Conservation (phyloP, 1,140 invertebrate species). For the Tetraneura akinire region DNA sequence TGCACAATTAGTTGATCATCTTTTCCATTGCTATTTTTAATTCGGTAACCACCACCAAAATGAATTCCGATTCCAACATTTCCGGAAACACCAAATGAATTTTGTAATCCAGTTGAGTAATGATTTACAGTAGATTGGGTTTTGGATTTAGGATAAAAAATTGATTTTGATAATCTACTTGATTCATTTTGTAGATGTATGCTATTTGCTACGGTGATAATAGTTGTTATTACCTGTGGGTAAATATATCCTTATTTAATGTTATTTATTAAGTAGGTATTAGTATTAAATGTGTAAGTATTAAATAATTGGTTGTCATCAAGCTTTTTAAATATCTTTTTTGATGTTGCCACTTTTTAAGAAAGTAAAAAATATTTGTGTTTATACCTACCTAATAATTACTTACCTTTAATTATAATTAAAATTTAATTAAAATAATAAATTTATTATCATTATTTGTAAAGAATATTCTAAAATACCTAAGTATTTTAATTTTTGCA, state of each 20-base stretch:
- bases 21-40: conserved; percentile 27
- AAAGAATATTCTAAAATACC: too few relatives aligned
- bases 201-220: not conserved
- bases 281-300: not conserved
- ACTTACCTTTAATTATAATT: too few relatives aligned
- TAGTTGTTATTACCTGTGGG: conserved; percentile 5
- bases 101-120: not conserved
- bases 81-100: conserved; percentile 38
- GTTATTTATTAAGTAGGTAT: too few relatives aligned
- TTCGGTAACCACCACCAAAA: conserved; percentile 23
- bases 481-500: too few relatives aligned
- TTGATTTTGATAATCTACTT: not conserved
- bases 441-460: too few relatives aligned
- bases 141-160: conserved; percentile 1
- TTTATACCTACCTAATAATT: too few relatives aligned
- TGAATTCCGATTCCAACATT: conserved; percentile 43
- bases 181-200: not conserved
- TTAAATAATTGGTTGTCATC: too few relatives aligned
- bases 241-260: not conserved
- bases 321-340: too few relatives aligned
- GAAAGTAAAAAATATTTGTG: too few relatives aligned
- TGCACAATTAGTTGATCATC: conserved; percentile 2
- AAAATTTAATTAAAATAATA: too few relatives aligned
- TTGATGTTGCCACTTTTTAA: too few relatives aligned
- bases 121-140: conserved; percentile 20